Evolutionary conservation across 2,113 vertebrate species (phyloP).

Genomic region (Psophia crepitans): DNA sequence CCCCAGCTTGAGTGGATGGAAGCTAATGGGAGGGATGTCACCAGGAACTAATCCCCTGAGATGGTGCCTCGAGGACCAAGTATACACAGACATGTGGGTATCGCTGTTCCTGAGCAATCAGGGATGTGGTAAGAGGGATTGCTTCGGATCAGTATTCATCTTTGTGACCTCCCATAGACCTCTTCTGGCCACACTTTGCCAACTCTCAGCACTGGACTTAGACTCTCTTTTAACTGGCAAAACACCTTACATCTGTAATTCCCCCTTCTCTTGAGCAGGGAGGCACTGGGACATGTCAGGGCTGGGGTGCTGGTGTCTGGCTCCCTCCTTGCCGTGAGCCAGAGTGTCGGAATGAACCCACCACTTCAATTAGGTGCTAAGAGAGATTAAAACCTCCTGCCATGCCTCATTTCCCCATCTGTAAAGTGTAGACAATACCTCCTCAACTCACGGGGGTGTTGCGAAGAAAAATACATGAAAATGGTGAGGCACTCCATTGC

Average conservation of each 20-base stretch:
- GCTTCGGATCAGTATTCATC: neutral
- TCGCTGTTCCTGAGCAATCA: neutral
- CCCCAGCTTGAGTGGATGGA: neutral
- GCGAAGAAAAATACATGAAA: neutral
- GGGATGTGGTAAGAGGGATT: fast-evolving
- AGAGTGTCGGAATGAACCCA: neutral
- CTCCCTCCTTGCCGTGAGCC: neutral
- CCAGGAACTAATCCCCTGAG: neutral
- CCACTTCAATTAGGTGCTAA: neutral
- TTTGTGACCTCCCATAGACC: neutral
- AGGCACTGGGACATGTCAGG: neutral
- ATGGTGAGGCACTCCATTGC: neutral
- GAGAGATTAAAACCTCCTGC: neutral
- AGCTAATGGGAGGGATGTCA: neutral
- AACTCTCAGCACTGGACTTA: neutral
- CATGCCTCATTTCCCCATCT: neutral
- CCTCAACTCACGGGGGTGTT: neutral
- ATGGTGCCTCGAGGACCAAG: neutral
- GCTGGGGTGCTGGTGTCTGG: neutral
- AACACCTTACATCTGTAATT: neutral
- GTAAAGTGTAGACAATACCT: neutral
- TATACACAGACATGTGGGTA: fast-evolving
- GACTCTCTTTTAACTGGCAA: neutral
- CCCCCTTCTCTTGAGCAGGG: neutral
- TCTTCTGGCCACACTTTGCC: neutral